Percentiles rank a stretch among this genome's conserved stretches.
These are phyloP conservation scores for Drosophila arawakana DNA, from an alignment of 1,140 invertebrate species.

Conservation along the genomic window DNA sequence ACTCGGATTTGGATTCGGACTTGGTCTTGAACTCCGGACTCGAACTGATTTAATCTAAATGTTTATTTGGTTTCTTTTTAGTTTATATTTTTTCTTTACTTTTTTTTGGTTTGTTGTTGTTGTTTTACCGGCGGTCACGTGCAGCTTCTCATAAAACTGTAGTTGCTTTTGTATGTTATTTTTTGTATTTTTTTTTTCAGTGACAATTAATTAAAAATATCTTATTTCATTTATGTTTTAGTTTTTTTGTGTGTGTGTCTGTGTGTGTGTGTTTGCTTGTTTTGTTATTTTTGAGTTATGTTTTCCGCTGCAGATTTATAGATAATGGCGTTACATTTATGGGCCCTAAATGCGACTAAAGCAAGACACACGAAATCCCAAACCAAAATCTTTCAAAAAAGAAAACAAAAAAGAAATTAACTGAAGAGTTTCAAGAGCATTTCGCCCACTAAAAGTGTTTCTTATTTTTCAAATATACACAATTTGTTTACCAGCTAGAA, in stretches of 20 bases:
- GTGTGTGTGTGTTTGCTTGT: constrained; percentile 48
- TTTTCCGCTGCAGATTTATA: constrained; percentile 79
- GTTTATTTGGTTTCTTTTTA: constrained; percentile 60
- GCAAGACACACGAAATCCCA: constrained; percentile 25
- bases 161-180: constrained; percentile 26
- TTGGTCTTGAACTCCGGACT: constrained; percentile 2
- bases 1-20: no score
- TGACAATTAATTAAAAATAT: constrained; percentile 80
- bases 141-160: constrained; percentile 63
- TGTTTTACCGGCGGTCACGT: constrained; percentile 59
- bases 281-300: constrained; percentile 79
- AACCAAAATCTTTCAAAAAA: neutral
- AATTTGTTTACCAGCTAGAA: neutral
- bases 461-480: neutral
- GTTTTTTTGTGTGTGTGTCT: constrained; percentile 44
- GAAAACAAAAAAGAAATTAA: neutral
- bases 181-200: constrained; percentile 20
- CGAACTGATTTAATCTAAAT: constrained; percentile 74
- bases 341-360: constrained; percentile 61
- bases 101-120: constrained; percentile 19
- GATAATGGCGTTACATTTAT: constrained; percentile 80
- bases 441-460: neutral
- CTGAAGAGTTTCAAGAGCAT: neutral
- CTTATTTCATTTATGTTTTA: constrained; percentile 75
- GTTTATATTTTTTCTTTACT: constrained; percentile 39